A percentile compares a stretch with the other conserved stretches of the same genome.
These are phyloP conservation scores for Mola mola DNA, from an alignment of 2,113 vertebrate genomes.

Conservation along the genomic window DNA sequence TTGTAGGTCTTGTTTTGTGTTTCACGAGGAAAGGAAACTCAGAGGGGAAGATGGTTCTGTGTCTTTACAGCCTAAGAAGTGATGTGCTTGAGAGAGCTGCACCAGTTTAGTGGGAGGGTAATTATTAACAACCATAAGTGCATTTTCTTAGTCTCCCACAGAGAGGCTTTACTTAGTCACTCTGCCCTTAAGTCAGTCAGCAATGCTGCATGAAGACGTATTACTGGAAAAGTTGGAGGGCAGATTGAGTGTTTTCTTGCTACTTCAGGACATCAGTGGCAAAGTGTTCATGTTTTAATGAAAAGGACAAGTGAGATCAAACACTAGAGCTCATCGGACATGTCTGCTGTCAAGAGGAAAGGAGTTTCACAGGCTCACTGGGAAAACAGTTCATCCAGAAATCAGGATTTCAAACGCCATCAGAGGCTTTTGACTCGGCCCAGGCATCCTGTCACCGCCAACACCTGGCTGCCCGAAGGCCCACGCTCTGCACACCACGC, in stretches of 20 bases:
- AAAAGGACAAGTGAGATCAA: slow-evolving; percentile 14
- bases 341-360: slow-evolving; percentile 44
- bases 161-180: slow-evolving; percentile 23
- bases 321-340: slow-evolving; percentile 16
- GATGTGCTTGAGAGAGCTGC: slow-evolving; percentile 27
- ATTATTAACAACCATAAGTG: slow-evolving; percentile 79
- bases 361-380: slow-evolving; percentile 16
- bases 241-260: background rate
- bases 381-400: slow-evolving; percentile 25
- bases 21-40: slow-evolving; percentile 4
- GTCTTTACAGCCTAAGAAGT: slow-evolving; percentile 16
- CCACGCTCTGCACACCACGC: slow-evolving; percentile 30
- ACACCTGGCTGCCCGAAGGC: slow-evolving; percentile 42
- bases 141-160: slow-evolving; percentile 56
- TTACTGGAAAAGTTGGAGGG: background rate
- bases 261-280: background rate
- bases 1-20: slow-evolving; percentile 8
- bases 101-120: slow-evolving; percentile 63
- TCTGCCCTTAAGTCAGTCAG: background rate
- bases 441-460: slow-evolving; percentile 35
- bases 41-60: slow-evolving; percentile 1
- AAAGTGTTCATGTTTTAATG: background rate
- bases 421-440: slow-evolving; percentile 23
- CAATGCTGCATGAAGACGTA: background rate
- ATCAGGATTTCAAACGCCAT: slow-evolving; percentile 31